Evolutionary conservation across 2,888 invertebrate species (phyloP).

Genomic region (Belgica antarctica): DNA sequence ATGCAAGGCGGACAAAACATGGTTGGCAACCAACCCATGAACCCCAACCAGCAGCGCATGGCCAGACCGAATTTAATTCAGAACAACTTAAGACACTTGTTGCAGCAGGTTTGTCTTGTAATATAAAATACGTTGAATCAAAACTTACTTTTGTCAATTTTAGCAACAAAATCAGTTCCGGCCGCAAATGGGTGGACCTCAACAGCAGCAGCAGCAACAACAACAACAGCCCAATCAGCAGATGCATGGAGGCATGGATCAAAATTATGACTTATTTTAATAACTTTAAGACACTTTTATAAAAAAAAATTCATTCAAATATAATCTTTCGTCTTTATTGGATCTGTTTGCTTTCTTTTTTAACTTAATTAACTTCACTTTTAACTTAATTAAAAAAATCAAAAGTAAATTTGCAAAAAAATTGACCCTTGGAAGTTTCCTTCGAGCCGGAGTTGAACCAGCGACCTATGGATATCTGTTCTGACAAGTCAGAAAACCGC

Average conservation of each 20-base stretch:
- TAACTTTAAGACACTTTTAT: background rate
- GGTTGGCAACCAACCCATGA: constrained; percentile 19
- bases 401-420: too few relatives aligned
- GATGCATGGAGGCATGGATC: constrained; percentile 37
- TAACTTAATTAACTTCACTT: too few relatives aligned
- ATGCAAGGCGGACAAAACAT: background rate
- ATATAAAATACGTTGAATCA: background rate
- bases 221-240: background rate
- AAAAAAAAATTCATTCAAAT: background rate
- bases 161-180: constrained; percentile 37
- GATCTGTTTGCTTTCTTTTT: too few relatives aligned
- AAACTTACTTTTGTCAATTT: background rate
- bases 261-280: background rate
- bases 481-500: too few relatives aligned
- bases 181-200: constrained; percentile 37
- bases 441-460: constrained; percentile 69
- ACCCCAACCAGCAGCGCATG: constrained; percentile 37
- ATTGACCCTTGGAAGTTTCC: too few relatives aligned
- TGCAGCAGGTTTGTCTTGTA: constrained; percentile 16
- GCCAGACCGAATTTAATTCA: background rate
- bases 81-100: constrained; percentile 30
- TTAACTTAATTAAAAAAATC: too few relatives aligned
- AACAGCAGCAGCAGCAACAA: constrained; percentile 16
- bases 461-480: constrained; percentile 65
- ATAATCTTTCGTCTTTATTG: too few relatives aligned